Evolutionary conservation across 2,888 invertebrate species (phyloP), one percentile per base, ranked within the genome.

Genomic region (Agonopterix alstromeriana): DNA sequence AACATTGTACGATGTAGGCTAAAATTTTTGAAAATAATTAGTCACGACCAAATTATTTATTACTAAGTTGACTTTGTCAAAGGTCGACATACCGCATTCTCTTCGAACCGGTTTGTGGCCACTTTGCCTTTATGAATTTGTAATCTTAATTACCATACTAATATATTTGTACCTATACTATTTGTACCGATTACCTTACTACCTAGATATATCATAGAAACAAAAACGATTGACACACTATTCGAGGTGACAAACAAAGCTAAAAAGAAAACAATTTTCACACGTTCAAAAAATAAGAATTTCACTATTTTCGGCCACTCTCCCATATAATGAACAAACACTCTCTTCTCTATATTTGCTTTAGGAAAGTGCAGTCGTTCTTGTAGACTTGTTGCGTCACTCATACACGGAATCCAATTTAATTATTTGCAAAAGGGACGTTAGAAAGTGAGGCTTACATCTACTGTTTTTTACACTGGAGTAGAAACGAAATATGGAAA

Each of bases 181-280:
- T n/a, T n/a, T n/a, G n/a, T n/a, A 27, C 27, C 27, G 27, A 27
- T 27, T 27, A 27, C 0, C 4, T 4, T 17, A 17, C 17, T 17
- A 17, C 17, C 2, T 27, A 27, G 5, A 5, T 27, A 5, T 27
- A 27, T n/a, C n/a, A n/a, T n/a, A 27, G 27, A 27, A 27, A 27
- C 27, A 27, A 27, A 27, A 27, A 27, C 0, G 7, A 27, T 5
- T 11, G 11, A 10, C 9, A 41, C 12, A 1, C 7, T 3, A 12
- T 11, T 60, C 60, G 60, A 65, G 54, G 56, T 57, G 67, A 61
- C 59, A 67, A 63, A 64, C 63, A 71, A 71, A 65, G 66, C 53
- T 61, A 55, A 65, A 66, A 65, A 61, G 68, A 73, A 73, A 70
- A 75, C 52, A 52, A 62, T 70, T 73, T 77, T 79, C 81, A 73